Conservation (phyloP, 2,888 invertebrate species). For the Apomyelois bistriatella region DNA sequence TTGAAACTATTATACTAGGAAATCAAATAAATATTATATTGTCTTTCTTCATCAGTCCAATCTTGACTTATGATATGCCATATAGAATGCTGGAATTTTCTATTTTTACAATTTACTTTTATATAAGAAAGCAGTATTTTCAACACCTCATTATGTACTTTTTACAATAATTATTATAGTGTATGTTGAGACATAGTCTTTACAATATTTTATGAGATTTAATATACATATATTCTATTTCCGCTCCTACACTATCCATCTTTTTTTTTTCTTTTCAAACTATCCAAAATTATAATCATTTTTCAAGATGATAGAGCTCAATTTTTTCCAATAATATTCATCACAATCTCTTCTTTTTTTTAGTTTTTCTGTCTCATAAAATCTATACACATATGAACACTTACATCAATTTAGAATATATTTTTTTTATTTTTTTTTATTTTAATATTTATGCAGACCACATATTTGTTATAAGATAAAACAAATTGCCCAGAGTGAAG, state of each 20-base stretch:
- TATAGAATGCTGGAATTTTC: constrained; percentile 25
- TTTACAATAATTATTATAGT: constrained; percentile 21
- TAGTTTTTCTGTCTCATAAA: constrained; percentile 55
- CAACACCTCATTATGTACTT: constrained; percentile 13
- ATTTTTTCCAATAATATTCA: constrained; percentile 33
- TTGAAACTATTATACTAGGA: constrained; percentile 4
- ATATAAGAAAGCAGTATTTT: constrained; percentile 15
- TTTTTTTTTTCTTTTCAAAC: constrained; percentile 29
- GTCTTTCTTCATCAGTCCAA: constrained; percentile 49
- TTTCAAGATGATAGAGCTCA: constrained; percentile 38
- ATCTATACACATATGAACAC: constrained; percentile 71
- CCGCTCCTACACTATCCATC: constrained; percentile 27
- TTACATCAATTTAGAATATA: constrained; percentile 77
- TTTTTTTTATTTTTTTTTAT: constrained; percentile 38
- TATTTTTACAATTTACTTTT: constrained; percentile 1
- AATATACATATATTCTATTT: constrained; percentile 14
- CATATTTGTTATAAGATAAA: constrained; percentile 16
- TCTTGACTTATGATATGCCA: constrained; percentile 41
- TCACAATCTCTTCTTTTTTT: constrained; percentile 39
- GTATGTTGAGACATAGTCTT: constrained; percentile 42
- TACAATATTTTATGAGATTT: constrained; percentile 41
- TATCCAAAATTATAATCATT: constrained; percentile 24
- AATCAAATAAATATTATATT: constrained; percentile 36
- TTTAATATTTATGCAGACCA: constrained; percentile 46
- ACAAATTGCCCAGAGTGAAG: constrained; percentile 20